Conservation (phyloP, 2,888 invertebrate genomes). For the Carpatolechia fugitivella region DNA sequence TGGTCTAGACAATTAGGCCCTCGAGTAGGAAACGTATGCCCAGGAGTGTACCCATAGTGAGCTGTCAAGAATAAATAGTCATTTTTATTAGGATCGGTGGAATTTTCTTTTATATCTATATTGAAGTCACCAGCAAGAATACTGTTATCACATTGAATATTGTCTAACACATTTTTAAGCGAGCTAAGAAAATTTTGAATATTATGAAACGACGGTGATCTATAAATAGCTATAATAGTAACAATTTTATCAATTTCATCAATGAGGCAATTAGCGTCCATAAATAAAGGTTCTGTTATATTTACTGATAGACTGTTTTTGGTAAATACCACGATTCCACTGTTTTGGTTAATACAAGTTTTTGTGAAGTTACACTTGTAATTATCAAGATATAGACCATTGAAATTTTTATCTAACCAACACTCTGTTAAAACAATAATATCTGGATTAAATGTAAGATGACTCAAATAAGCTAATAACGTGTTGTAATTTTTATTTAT, state of each 20-base stretch:
- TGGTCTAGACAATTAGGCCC: neutral
- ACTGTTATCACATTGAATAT: neutral
- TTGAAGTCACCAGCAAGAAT: too few species aligned
- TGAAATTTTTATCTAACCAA: neutral
- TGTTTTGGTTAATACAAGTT: neutral
- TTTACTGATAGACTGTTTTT: neutral
- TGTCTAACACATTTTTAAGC: neutral
- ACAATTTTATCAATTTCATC: neutral
- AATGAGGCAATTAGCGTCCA: neutral
- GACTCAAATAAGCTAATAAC: neutral
- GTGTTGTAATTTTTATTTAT: neutral
- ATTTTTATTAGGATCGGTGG: neutral
- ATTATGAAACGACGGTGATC: too few species aligned
- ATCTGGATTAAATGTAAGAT: neutral
- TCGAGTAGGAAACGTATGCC: neutral
- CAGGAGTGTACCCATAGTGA: too few species aligned
- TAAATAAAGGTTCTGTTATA: neutral
- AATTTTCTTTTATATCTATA: neutral
- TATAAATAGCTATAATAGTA: neutral
- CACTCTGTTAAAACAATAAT: neutral
- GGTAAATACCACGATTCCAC: neutral
- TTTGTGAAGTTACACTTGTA: neutral
- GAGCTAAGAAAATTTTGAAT: neutral
- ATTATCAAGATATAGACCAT: neutral
- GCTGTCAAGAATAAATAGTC: neutral